These are phyloP conservation scores for Rhagologus leucostigma DNA, from an alignment of 2,113 vertebrate species.

Conservation along the genomic window DNA sequence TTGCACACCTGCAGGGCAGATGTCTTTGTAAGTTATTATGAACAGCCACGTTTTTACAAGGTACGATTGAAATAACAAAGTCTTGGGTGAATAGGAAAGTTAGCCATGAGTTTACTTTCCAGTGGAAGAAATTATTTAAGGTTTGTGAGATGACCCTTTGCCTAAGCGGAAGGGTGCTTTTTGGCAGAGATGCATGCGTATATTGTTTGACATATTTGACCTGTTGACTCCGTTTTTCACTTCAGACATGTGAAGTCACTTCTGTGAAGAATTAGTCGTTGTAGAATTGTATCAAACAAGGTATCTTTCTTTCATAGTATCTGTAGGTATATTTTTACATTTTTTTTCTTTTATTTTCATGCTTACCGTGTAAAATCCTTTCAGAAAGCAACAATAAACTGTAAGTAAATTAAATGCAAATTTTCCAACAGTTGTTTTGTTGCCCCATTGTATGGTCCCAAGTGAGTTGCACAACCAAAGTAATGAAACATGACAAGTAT, in stretches of 20 bases:
- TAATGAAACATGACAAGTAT: not conserved
- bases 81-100: not conserved
- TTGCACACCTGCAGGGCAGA: not conserved
- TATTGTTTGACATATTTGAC: not conserved
- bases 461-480: not conserved
- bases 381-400: slow-evolving; percentile 70
- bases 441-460: not conserved
- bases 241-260: not conserved
- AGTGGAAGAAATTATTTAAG: not conserved
- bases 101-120: not conserved
- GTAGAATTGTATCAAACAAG: not conserved
- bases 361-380: slow-evolving; percentile 71
- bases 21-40: not conserved
- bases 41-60: not conserved
- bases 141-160: not conserved
- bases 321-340: slow-evolving; percentile 51
- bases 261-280: not conserved
- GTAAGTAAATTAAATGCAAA: slow-evolving; percentile 66
- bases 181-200: not conserved
- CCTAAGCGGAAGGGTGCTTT: not conserved
- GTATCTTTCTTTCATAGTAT: not conserved
- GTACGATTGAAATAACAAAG: not conserved
- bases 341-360: slow-evolving; percentile 69
- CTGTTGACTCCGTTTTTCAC: not conserved
- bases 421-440: slow-evolving; percentile 5